phyloP scores from a whole-genome alignment of 2,797 vertebrate genomes.

The Tokudaia muenninki region DNA sequence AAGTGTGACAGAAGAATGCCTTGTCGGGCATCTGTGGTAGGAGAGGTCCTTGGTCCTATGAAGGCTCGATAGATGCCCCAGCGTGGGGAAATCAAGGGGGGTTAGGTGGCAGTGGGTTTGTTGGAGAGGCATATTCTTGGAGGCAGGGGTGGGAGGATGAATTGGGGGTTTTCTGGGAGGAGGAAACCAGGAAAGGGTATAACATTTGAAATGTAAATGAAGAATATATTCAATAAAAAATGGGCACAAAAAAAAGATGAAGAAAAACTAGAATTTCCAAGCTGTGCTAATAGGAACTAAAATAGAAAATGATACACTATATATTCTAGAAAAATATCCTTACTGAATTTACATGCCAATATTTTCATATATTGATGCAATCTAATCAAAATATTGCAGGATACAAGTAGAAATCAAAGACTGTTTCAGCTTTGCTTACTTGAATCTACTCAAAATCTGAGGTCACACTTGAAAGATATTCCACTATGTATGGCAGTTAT shows the following conservation, averaged over 20 bases:
- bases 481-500: conserved; percentile 46
- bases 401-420: background rate
- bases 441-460: conserved; percentile 45
- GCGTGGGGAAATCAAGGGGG: too few species aligned
- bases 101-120: too few species aligned
- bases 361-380: background rate
- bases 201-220: too few species aligned
- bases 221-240: too few species aligned
- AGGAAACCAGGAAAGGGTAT: too few species aligned
- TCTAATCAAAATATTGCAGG: background rate
- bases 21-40: too few species aligned
- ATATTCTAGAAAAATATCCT: conserved; percentile 7
- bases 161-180: too few species aligned
- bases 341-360: background rate
- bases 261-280: background rate
- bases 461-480: conserved; percentile 31
- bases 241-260: background rate
- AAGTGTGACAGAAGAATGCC: too few species aligned
- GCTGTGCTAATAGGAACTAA: background rate
- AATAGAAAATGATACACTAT: background rate
- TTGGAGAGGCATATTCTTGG: too few species aligned
- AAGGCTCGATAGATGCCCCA: too few species aligned
- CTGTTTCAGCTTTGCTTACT: conserved; percentile 16
- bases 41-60: too few species aligned
- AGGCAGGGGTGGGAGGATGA: too few species aligned